Evolutionary conservation across 2,888 invertebrate genomes (phyloP), one percentile per base, ranked within the genome.

Genomic region (Sphaeridia pumilis): DNA sequence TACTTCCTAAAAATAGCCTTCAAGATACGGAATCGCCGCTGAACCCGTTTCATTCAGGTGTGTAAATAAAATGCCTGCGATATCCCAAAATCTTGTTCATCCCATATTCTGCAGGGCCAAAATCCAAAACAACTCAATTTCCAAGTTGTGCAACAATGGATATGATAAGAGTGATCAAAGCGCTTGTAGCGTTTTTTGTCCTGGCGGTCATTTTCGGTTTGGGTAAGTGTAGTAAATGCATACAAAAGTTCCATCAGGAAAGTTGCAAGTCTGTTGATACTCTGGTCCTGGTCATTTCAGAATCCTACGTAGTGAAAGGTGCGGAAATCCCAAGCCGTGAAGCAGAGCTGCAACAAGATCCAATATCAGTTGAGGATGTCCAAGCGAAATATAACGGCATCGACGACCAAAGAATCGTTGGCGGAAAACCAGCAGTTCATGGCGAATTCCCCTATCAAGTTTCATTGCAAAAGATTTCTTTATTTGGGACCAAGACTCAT

Each of bases 381-480:
- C 20, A 27, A 7, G n/a, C 31, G 24, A 52, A 52, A 43, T 41
- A 46, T 3, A 34, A 28, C 43, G 47, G 22, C 4, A 22, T 28
- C 3, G 49, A 56, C 24, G 52, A 52, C 34, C 59, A 60, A 45
- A 49, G 64, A 14, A 62, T 64, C 45, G 60, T 64, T 46, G 64
- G 64, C 35, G 55, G 52, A 14, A 55, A 49, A 25, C 54, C 47
- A 7, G 64, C 64, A 17, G 59, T 57, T 10, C 55, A 57, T 46
- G 60, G 60, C 35, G 61, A 61, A 53, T 57, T 64, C 28, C 56
- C 60, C 2, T 64, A 62, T 36, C 62, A 62, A 58, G 59, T 49
- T 0, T 62, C 62, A 4, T 49, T 64, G 22, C 64, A 64, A 36
- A 59, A 58, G 43, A 57, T 62, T 2, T 64, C 62, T 0, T 51